These are phyloP conservation scores for Tragopan temminckii DNA, from an alignment of 2,797 vertebrate species.

Conservation along the genomic window DNA sequence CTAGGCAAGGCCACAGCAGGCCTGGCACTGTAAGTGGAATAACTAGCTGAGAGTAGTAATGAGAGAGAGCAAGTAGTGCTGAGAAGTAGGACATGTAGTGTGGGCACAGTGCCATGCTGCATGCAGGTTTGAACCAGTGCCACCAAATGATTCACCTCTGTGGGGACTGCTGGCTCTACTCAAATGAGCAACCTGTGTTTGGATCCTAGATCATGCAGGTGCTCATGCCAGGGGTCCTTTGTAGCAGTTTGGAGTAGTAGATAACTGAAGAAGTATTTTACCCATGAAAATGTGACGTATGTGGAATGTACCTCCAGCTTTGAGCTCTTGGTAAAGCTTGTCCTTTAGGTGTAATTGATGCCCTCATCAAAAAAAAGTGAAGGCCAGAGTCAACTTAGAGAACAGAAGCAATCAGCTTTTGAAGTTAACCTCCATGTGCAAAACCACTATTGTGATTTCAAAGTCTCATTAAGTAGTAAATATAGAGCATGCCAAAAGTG, in stretches of 20 bases:
- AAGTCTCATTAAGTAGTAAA: constrained; percentile 56
- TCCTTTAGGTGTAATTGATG: constrained; percentile 19
- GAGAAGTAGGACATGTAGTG: neutral
- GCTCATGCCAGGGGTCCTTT: neutral
- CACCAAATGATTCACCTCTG: neutral
- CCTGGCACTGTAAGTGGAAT: neutral
- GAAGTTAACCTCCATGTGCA: neutral
- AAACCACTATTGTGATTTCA: constrained; percentile 35
- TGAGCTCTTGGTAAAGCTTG: neutral
- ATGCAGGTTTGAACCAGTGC: neutral
- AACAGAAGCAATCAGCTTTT: neutral
- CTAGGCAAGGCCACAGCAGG: neutral
- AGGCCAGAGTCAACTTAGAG: neutral
- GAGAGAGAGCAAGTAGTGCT: neutral
- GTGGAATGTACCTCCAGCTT: neutral
- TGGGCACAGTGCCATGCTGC: neutral
- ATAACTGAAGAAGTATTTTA: neutral
- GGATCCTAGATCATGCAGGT: neutral
- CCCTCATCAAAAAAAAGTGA: neutral
- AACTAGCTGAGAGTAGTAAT: neutral
- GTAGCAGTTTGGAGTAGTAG: neutral
- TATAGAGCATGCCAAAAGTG: constrained; percentile 56
- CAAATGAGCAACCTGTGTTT: neutral
- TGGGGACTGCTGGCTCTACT: neutral
- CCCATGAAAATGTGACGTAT: neutral